phyloP scores from a whole-genome alignment of 2,888 invertebrate genomes.

The Rhorus exstirpatorius region DNA sequence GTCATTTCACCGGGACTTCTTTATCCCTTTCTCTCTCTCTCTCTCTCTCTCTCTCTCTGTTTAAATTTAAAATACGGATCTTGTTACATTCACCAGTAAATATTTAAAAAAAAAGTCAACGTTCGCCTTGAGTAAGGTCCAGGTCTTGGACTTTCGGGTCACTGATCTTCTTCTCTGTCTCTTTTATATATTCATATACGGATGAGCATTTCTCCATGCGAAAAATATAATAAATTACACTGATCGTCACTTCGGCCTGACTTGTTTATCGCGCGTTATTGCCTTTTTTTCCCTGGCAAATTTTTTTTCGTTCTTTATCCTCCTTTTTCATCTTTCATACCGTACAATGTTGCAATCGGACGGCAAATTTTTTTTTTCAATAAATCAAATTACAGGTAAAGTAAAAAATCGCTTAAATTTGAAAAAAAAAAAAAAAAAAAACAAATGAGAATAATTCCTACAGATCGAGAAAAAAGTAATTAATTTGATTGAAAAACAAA shows the following conservation, averaged over 20 bases:
- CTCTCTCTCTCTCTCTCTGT: not conserved
- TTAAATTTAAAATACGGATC: slow-evolving; percentile 32
- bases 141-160: slow-evolving; percentile 51
- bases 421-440: no score
- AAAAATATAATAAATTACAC: slow-evolving; percentile 38
- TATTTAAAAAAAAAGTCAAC: slow-evolving; percentile 24
- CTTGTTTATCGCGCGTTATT: slow-evolving; percentile 8
- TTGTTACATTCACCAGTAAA: slow-evolving; percentile 10
- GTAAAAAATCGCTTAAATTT: no score
- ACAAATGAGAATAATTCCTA: no score
- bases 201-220: slow-evolving; percentile 7
- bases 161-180: slow-evolving; percentile 34
- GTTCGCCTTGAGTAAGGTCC: slow-evolving; percentile 59
- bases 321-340: no score
- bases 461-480: no score
- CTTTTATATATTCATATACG: not conserved
- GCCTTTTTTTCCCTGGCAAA: not conserved
- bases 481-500: no score
- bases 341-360: no score
- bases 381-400: no score
- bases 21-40: not conserved
- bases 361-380: no score
- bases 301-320: no score
- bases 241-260: slow-evolving; percentile 2
- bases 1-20: slow-evolving; percentile 54